Evolutionary conservation across 2,113 vertebrate species (phyloP).

Genomic region (Epinephelus cyanopodus): DNA sequence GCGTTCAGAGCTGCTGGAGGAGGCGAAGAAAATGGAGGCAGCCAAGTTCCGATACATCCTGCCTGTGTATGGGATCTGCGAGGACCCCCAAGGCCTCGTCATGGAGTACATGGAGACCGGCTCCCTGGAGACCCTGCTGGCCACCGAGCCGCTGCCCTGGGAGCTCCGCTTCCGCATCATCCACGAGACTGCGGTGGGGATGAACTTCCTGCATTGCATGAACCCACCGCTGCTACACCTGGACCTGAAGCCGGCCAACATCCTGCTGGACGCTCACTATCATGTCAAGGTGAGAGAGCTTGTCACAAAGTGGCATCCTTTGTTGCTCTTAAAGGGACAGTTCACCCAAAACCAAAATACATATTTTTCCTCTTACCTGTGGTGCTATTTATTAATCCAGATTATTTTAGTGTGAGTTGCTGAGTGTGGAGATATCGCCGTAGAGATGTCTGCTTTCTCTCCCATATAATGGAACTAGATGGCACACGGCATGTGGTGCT

Average conservation of each 20-base stretch:
- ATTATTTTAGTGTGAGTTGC: no score
- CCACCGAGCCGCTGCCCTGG: slow-evolving; percentile 92
- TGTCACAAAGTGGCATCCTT: not conserved
- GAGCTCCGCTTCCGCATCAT: slow-evolving; percentile 95
- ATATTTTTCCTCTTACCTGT: no score
- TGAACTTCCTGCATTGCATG: slow-evolving; percentile 99
- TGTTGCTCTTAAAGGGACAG: not conserved
- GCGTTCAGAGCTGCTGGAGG: slow-evolving; percentile 92
- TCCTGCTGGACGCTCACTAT: slow-evolving; percentile 96
- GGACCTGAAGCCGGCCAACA: slow-evolving; percentile 98
- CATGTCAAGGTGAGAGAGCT: slow-evolving; percentile 91
- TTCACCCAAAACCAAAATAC: no score
- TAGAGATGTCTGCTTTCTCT: no score
- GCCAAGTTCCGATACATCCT: slow-evolving; percentile 97
- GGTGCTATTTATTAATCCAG: no score
- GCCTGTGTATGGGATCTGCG: slow-evolving; percentile 96
- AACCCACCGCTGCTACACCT: slow-evolving; percentile 94
- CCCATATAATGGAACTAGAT: no score
- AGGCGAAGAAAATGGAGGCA: slow-evolving; percentile 98
- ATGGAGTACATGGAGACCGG: slow-evolving; percentile 99
- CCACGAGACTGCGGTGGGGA: slow-evolving; percentile 96
- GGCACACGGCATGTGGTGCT: no score
- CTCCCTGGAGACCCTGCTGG: slow-evolving; percentile 94
- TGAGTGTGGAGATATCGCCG: no score
- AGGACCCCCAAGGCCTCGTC: slow-evolving; percentile 92